phyloP scores from a whole-genome alignment of 2,113 vertebrate species.

The Sapayoa aenigma region DNA sequence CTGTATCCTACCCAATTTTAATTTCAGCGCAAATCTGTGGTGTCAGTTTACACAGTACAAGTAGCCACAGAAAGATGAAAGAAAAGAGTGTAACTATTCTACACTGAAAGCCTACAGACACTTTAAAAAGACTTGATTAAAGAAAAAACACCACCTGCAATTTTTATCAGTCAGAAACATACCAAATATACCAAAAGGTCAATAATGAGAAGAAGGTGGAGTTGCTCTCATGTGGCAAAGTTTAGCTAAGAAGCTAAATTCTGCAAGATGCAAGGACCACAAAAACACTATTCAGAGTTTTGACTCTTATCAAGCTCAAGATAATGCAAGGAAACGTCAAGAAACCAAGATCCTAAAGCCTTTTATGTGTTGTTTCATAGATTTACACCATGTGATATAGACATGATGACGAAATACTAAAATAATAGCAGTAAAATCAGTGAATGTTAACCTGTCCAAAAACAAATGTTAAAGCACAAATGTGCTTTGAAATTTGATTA shows the following conservation, averaged over 20 bases:
- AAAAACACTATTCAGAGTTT: background rate
- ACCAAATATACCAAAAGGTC: background rate
- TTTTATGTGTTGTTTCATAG: background rate
- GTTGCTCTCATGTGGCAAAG: background rate
- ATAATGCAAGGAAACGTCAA: background rate
- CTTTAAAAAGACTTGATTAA: background rate
- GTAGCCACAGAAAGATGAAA: background rate
- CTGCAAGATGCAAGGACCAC: background rate
- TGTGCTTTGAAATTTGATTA: background rate
- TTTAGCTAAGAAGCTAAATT: background rate
- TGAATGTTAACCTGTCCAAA: background rate
- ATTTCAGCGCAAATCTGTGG: background rate
- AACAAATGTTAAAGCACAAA: background rate
- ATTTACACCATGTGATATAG: background rate
- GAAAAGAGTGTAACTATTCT: background rate
- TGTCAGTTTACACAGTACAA: background rate
- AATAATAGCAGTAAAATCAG: background rate
- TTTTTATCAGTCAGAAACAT: background rate
- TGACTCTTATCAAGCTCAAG: background rate
- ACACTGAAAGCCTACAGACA: background rate
- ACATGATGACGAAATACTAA: background rate
- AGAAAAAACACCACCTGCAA: background rate
- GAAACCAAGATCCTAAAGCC: background rate
- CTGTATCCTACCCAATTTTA: background rate
- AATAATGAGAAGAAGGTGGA: background rate